Evolutionary conservation across 2,888 invertebrate species (phyloP), one percentile per base, ranked within the genome.

Genomic region (Lycia hirtaria): DNA sequence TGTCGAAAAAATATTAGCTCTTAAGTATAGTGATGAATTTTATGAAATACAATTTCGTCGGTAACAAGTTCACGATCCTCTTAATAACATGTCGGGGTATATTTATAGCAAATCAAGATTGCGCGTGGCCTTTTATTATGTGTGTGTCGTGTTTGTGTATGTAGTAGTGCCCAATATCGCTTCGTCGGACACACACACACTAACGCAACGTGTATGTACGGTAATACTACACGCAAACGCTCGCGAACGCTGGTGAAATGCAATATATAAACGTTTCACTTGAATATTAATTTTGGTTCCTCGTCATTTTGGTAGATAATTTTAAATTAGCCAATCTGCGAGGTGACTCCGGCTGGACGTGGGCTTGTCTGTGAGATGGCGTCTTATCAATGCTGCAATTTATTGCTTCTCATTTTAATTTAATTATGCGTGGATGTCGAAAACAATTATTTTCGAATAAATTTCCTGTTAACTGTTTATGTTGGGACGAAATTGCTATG

Each of bases 201-300:
- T n/a, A n/a, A n/a, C n/a, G n/a, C n/a, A n/a, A n/a, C n/a, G n/a
- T n/a, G n/a, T n/a, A n/a, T n/a, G n/a, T n/a, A n/a, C n/a, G n/a
- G n/a, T n/a, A n/a, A n/a, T n/a, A n/a, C n/a, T n/a, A n/a, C n/a
- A n/a, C n/a, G n/a, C n/a, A n/a, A n/a, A n/a, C n/a, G n/a, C n/a
- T n/a, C n/a, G n/a, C n/a, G n/a, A n/a, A n/a, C n/a, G n/a, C n/a
- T n/a, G n/a, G n/a, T n/a, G n/a, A n/a, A n/a, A n/a, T n/a, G n/a
- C n/a, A n/a, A n/a, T n/a, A n/a, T n/a, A n/a, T 88, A 89, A 91
- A 83, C 83, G 87, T 85, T 88, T 89, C 85, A 80, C 81, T 84
- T 91, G 89, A 90, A 90, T 91, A 91, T 92, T 90, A 88, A 91
- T 92, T 88, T 87, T 73, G 75, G 82, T 79, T 87, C 84, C 86